Evolutionary conservation across 2,888 invertebrate genomes (phyloP), one percentile per base, ranked within the genome.

Genomic region (Cryptocephalus primarius): DNA sequence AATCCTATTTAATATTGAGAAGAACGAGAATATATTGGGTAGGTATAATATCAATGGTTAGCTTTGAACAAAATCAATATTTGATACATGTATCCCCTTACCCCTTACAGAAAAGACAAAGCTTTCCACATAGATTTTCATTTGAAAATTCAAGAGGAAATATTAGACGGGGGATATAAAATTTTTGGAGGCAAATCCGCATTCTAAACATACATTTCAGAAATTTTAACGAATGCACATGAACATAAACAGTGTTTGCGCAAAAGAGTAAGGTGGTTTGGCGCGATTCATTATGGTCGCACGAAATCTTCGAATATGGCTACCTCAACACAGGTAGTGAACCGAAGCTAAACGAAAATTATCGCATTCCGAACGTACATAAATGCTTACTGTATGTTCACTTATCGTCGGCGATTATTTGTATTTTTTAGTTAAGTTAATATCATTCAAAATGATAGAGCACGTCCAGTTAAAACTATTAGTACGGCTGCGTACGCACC

Each of bases 401-500:
- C 22, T 22, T 22, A 22, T 22, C 22, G 22, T 22, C 22, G 22
- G 22, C 22, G 22, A 22, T 4, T 22, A 22, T 22, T 22, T 22
- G 2, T 22, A 6, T 22, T 22, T 22, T 2, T 22, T 22, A 22
- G 22, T 22, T 22, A 6, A 22, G 6, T 22, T 22, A 6, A 22
- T 22, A 22, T 34, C 22, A 34, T 36, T 39, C 36, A 13, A 42
- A 46, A 42, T 9, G 8, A 32, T 42, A 42, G 88, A 85, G 87
- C 88, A 88, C 82, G 85, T 87, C 80, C 87, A 87, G 86, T 85
- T 80, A 79, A 82, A 79, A 80, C 79, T 79, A 79, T 78, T 82
- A 82, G 80, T 85, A 87, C 87, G 88, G 80, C 89, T 90, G 90
- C 90, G 89, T 90, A 88, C 88, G 89, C 88, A 89, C 89, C 88